Conservation (phyloP, 2,797 vertebrate species). For the Periparus ater region DNA sequence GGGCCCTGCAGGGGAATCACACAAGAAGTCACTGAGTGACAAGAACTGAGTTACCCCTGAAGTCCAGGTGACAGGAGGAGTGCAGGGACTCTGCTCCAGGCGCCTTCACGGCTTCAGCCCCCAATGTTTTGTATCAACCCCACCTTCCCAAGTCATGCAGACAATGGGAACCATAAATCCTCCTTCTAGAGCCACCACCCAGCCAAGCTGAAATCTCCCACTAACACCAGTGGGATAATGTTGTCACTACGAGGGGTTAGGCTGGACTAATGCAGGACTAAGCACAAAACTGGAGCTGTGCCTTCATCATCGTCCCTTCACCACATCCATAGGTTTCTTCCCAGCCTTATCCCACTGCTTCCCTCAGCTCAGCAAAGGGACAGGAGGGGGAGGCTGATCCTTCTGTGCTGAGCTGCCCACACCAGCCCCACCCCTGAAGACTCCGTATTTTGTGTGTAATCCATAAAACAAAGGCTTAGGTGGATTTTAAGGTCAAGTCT, state of each 20-base stretch:
- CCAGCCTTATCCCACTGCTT: background rate
- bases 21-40: rapidly evolving
- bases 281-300: background rate
- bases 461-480: background rate
- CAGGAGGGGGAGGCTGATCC: background rate
- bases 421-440: background rate
- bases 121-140: background rate
- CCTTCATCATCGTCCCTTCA: background rate
- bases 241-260: background rate
- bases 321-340: background rate
- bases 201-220: background rate
- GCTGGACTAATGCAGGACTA: background rate
- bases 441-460: background rate
- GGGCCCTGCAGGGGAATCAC: slow-evolving; percentile 64
- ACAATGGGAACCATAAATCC: background rate
- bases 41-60: background rate
- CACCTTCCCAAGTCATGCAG: background rate
- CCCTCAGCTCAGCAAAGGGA: background rate
- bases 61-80: background rate
- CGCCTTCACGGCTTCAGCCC: background rate
- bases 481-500: background rate
- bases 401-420: background rate
- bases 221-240: background rate
- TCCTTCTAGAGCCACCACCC: background rate
- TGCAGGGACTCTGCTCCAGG: rapidly evolving